Base-by-base conservation (phyloP, 1,140 invertebrate genomes). In the Achroia grisella region DNA sequence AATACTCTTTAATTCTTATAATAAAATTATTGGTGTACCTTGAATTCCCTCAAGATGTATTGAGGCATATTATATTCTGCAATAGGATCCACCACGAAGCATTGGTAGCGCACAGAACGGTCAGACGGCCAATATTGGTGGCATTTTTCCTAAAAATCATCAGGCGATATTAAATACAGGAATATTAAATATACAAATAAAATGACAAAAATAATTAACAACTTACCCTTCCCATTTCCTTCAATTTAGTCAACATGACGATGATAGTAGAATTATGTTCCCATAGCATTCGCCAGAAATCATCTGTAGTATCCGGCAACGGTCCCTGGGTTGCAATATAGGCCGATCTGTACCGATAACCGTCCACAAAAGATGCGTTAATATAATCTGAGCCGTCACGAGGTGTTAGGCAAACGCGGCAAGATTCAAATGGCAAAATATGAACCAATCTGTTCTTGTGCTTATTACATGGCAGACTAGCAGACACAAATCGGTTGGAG, bases 221-320 rank as follows among this genome's bases (percentile, higher is more conserved):
- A 66, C 93, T 89, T 88, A 96, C 95, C 73, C 96, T 89, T 51
- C 97, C 97, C 94, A 98, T 97, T 87, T 99, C 97, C 77, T 98
- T 95, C 11, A 98, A 88, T 85, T 99, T 99, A 2, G 97, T 99
- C 29, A 99, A 86, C 97, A 99, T 99, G 8, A 99, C 98, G 29
- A 99, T 94, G 77, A 99, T 99, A 4, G 97, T 99, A 0, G 97
- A 99, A 82, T 99, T 99, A 75, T 99, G 97, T 77, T 99, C 98
- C 98, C 98, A 99, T n/a, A 99, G 87, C 98, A 99, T 99, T 52
- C 98, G 89, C 98, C 98, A 99, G 66, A 99, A 97, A 75, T 99
- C 98, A 61, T 98, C 97, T 0, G 96, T 96, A 0, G 98, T 99
- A 59, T 99, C 96, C 14, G 91, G 91, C 10, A 99, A 85, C 0